Conservation (phyloP, 2,113 vertebrate genomes). For the Coptodon rendalli region DNA sequence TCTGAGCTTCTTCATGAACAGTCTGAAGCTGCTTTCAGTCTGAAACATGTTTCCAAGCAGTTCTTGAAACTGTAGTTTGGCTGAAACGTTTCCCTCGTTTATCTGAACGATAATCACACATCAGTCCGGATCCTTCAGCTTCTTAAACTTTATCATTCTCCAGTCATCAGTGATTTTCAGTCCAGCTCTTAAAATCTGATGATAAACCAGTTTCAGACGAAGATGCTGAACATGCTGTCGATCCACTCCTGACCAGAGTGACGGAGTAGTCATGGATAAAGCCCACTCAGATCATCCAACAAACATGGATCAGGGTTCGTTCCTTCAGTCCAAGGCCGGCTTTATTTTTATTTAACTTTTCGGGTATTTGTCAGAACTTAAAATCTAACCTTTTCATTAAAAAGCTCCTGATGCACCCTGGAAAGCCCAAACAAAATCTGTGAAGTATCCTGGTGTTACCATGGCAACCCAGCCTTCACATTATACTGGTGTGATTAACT, state of each 20-base stretch:
- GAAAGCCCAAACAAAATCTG: not conserved
- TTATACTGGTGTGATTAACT: not conserved
- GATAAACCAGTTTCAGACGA: accelerated
- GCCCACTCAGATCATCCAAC: accelerated
- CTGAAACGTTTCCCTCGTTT: not conserved
- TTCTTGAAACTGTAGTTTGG: accelerated
- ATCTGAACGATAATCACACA: not conserved
- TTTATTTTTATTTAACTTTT: not conserved
- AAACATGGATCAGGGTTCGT: not conserved
- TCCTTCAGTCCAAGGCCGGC: not conserved
- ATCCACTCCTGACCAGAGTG: not conserved
- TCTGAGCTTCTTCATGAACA: not conserved
- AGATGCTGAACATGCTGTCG: not conserved
- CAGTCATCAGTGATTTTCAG: not conserved
- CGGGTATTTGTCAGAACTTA: not conserved
- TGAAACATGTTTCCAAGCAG: not conserved
- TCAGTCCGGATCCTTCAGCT: not conserved
- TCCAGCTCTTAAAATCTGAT: not conserved
- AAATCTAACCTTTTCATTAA: not conserved
- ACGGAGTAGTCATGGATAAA: not conserved
- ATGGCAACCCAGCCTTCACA: not conserved
- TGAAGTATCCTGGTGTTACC: not conserved
- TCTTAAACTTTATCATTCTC: not conserved
- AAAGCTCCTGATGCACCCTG: not conserved
- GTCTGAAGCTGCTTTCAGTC: not conserved